These are phyloP conservation scores for Agonopterix heracliana DNA, from an alignment of 2,888 invertebrate genomes.

Conservation along the genomic window DNA sequence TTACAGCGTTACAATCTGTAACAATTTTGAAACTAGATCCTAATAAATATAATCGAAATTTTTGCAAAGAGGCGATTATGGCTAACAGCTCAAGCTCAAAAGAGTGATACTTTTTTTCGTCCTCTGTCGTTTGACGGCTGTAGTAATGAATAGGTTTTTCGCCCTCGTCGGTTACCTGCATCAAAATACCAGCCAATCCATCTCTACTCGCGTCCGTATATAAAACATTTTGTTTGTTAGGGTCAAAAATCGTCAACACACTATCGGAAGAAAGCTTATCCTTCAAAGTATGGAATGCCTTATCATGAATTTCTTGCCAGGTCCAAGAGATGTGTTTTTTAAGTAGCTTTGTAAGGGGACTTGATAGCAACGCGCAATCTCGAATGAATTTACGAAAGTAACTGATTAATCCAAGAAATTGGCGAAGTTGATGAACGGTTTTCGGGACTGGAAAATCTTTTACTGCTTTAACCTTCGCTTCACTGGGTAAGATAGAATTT, in stretches of 20 bases:
- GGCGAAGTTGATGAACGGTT: slow-evolving; percentile 17
- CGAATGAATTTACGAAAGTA: slow-evolving; percentile 32
- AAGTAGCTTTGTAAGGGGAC: slow-evolving; percentile 21
- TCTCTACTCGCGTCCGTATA: slow-evolving; percentile 37
- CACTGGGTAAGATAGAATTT: slow-evolving; percentile 13
- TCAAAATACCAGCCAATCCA: slow-evolving; percentile 29
- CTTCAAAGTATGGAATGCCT: slow-evolving; percentile 11
- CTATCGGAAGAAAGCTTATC: slow-evolving; percentile 8
- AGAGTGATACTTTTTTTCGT: slow-evolving; percentile 34
- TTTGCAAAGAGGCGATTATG: slow-evolving; percentile 22
- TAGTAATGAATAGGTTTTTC: slow-evolving; percentile 29
- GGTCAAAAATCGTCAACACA: slow-evolving; percentile 20
- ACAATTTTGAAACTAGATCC: slow-evolving; percentile 21
- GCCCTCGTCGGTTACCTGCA: slow-evolving; percentile 20
- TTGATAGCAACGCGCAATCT: slow-evolving; percentile 22
- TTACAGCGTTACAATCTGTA: slow-evolving; percentile 21
- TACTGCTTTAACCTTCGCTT: slow-evolving; percentile 17
- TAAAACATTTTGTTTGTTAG: slow-evolving; percentile 17
- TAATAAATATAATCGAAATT: slow-evolving; percentile 35
- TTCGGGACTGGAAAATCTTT: slow-evolving; percentile 17
- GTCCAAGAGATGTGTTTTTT: slow-evolving; percentile 15
- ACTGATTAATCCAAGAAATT: slow-evolving; percentile 21
- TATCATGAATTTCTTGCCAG: slow-evolving; percentile 9
- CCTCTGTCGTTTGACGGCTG: slow-evolving; percentile 30
- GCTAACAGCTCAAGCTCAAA: slow-evolving; percentile 42